These are phyloP conservation scores for Chiroxiphia lanceolata DNA, from an alignment of 2,797 vertebrate genomes.

Conservation along the genomic window DNA sequence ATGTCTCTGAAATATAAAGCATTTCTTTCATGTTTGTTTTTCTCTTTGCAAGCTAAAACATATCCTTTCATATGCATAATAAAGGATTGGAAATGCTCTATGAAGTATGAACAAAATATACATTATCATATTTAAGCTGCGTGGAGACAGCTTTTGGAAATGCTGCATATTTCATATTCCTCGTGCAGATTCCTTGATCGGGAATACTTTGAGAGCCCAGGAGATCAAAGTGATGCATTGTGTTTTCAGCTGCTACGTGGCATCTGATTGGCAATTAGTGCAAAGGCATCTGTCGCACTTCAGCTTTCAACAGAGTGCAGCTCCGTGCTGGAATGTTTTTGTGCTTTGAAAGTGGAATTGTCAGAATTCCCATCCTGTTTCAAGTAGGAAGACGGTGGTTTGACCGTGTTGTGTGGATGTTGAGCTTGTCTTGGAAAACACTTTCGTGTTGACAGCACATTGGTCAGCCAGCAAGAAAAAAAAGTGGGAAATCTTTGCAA, in stretches of 20 bases:
- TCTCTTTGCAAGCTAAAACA: background rate
- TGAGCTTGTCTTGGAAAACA: background rate
- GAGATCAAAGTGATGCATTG: constrained; percentile 78
- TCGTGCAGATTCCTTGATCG: constrained; percentile 69
- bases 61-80: constrained; percentile 24
- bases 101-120: constrained; percentile 62
- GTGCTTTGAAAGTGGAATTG: constrained; percentile 57
- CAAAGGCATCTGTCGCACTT: constrained; percentile 76
- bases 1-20: background rate
- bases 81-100: constrained; percentile 39
- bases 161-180: constrained; percentile 68
- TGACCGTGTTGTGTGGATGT: constrained; percentile 20
- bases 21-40: background rate
- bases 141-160: constrained; percentile 61
- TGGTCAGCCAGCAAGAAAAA: background rate
- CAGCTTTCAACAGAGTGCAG: constrained; percentile 60
- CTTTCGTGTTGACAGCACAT: background rate
- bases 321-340: constrained; percentile 62
- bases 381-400: constrained; percentile 19
- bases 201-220: constrained; percentile 68
- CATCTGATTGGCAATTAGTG: constrained; percentile 77
- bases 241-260: constrained; percentile 73
- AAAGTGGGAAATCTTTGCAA: background rate
- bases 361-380: constrained; percentile 61
- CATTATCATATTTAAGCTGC: constrained; percentile 65